A percentile compares a stretch with the other conserved stretches of the same genome.
phyloP scores from a whole-genome alignment of 2,797 vertebrate species.

The Parotocinclus haroldoi region DNA sequence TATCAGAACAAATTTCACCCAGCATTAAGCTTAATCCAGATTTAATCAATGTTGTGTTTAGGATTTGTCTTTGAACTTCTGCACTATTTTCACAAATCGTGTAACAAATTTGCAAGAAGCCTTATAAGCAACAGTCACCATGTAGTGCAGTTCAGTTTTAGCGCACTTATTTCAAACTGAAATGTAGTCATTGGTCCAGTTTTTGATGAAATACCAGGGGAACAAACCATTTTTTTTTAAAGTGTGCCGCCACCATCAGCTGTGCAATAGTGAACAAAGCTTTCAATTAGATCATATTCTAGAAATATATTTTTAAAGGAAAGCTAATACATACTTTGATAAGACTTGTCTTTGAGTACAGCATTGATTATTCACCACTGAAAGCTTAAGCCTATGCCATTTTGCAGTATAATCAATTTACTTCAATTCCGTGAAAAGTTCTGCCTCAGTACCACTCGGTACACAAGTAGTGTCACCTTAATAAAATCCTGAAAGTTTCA shows the following conservation, averaged over 20 bases:
- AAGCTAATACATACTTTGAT: neutral
- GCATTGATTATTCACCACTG: constrained; percentile 17
- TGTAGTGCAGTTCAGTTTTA: no score
- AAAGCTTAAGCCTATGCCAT: constrained; percentile 41
- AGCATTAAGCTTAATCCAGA: no score
- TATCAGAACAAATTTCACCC: no score
- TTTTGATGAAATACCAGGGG: no score
- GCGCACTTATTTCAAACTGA: no score
- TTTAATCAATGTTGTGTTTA: no score
- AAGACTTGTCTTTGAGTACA: constrained; percentile 16
- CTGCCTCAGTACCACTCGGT: constrained; percentile 27
- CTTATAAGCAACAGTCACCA: no score
- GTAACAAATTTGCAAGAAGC: no score
- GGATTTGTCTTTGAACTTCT: no score
- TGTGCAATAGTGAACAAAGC: neutral
- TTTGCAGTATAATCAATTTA: constrained; percentile 52
- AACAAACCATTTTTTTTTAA: neutral
- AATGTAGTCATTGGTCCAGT: no score
- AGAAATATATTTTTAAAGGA: neutral
- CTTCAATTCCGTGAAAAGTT: constrained; percentile 49
- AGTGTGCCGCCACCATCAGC: neutral
- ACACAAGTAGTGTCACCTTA: constrained; percentile 37
- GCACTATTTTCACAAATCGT: no score
- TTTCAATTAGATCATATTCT: neutral
- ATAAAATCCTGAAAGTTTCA: constrained; percentile 3